phyloP scores from a whole-genome alignment of 2,888 invertebrate genomes.

The Ichneumoninae sp. region DNA sequence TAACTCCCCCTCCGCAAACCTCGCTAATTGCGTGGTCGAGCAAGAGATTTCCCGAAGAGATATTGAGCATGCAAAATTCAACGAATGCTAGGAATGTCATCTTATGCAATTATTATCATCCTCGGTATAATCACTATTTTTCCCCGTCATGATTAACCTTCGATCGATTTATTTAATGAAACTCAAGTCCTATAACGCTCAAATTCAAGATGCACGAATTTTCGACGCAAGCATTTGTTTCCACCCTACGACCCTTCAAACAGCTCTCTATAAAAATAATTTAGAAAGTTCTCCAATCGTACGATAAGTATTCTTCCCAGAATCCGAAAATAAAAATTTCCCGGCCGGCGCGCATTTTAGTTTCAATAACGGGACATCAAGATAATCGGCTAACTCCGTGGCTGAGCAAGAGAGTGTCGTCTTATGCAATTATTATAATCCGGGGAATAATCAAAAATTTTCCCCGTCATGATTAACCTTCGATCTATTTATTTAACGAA shows the following conservation, averaged over 20 bases:
- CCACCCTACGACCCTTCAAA: not conserved
- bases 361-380: constrained; percentile 9
- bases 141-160: no score
- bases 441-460: not conserved
- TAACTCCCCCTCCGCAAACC: not conserved
- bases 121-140: not conserved
- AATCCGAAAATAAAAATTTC: constrained; percentile 1
- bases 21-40: not conserved
- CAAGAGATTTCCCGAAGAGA: not conserved
- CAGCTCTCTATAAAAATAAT: not conserved
- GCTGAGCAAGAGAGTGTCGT: not conserved
- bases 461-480: no score
- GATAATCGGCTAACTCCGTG: not conserved
- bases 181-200: no score
- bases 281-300: not conserved
- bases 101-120: constrained; percentile 53
- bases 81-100: constrained; percentile 60
- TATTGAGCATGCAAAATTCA: constrained; percentile 38
- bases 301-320: not conserved
- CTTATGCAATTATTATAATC: constrained; percentile 23
- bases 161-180: no score
- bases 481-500: no score
- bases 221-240: not conserved
- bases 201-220: not conserved
- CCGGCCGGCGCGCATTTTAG: constrained; percentile 3